A percentile compares a stretch with the other conserved stretches of the same genome.
These are phyloP conservation scores for Eriosoma lanigerum DNA, from an alignment of 1,140 invertebrate genomes.

Conservation along the genomic window DNA sequence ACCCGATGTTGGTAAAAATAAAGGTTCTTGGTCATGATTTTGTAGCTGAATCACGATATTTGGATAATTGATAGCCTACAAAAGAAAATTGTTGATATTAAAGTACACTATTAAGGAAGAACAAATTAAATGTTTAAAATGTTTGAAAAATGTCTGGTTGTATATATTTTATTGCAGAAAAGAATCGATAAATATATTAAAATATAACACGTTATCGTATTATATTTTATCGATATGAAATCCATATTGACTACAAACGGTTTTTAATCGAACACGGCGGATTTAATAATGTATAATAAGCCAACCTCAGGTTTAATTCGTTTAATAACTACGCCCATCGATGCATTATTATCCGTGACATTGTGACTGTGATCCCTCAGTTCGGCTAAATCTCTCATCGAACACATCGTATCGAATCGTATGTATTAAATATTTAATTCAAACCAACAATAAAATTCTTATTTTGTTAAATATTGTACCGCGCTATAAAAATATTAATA, in stretches of 20 bases:
- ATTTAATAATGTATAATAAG: not conserved
- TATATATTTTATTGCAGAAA: not conserved
- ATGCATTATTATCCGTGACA: not conserved
- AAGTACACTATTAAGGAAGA: too few species aligned
- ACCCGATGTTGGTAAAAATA: conserved; percentile 23
- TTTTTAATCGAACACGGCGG: not conserved
- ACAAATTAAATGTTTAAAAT: not conserved
- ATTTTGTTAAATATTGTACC: too few species aligned
- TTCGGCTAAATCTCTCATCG: conserved; percentile 24
- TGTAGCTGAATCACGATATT: conserved; percentile 15
- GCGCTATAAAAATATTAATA: too few species aligned
- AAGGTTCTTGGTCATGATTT: not conserved
- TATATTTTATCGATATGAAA: not conserved
- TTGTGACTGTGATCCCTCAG: not conserved
- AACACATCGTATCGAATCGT: conserved; percentile 7
- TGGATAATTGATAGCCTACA: conserved; percentile 17
- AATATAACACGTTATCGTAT: not conserved
- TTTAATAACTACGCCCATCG: not conserved
- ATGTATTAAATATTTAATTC: too few species aligned
- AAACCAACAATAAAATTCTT: too few species aligned
- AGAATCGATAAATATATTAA: too few species aligned
- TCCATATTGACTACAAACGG: not conserved
- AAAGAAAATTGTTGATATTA: not conserved
- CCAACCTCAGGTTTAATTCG: conserved; percentile 13
- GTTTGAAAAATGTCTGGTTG: not conserved